These are phyloP conservation scores for Desoria tigrina DNA, from an alignment of 2,888 invertebrate species.

Conservation along the genomic window DNA sequence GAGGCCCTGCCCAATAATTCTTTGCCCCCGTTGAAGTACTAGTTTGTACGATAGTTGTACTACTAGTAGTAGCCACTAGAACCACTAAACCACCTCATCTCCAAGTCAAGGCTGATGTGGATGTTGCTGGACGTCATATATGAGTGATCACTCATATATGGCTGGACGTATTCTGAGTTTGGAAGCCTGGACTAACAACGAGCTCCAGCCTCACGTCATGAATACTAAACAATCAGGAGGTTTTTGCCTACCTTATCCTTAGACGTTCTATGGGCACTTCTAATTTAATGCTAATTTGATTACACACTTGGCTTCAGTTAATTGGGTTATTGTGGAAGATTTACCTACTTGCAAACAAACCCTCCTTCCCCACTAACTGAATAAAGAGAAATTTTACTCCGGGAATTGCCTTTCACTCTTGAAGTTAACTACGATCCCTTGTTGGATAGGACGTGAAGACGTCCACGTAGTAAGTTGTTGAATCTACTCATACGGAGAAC, in stretches of 20 bases:
- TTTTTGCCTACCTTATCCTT: conserved; percentile 5
- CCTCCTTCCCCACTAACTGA: background rate
- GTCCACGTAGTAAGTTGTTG: no score
- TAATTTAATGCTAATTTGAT: conserved; percentile 44
- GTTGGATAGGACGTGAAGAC: no score
- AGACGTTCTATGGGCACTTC: conserved; percentile 21
- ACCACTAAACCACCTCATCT: background rate
- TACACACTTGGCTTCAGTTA: conserved; percentile 33
- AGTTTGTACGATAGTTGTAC: no score
- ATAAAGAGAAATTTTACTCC: no score
- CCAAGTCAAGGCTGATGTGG: background rate
- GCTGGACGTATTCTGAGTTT: no score
- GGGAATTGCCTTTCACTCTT: no score
- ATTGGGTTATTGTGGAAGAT: conserved; percentile 38
- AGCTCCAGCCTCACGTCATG: conserved; percentile 8
- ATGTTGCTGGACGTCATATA: background rate
- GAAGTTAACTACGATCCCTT: no score
- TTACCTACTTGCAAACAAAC: conserved; percentile 17
- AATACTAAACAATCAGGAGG: conserved; percentile 5
- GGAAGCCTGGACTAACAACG: background rate
- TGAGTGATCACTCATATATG: background rate
- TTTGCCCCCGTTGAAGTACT: no score
- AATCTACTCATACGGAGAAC: no score
- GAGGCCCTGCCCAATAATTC: no score
- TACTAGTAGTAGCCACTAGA: background rate